phyloP scores from a whole-genome alignment of 2,888 invertebrate genomes.

The Euplexia lucipara region DNA sequence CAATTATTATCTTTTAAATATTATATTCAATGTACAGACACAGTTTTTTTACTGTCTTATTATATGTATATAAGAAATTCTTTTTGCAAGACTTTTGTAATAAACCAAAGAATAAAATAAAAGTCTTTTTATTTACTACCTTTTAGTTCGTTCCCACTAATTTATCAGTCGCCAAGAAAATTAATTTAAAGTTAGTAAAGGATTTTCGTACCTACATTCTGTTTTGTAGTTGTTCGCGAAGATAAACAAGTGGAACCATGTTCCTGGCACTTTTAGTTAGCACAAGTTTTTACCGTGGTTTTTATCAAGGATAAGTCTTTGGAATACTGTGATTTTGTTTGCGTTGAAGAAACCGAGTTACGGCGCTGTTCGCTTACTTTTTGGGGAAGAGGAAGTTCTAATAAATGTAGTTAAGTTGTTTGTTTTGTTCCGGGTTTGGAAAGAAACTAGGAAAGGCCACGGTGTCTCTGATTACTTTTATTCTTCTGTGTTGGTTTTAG shows the following conservation, averaged over 20 bases:
- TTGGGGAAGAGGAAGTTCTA: neutral
- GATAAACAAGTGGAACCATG: slow-evolving; percentile 14
- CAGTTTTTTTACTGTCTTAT: too few species aligned
- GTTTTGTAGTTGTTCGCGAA: neutral
- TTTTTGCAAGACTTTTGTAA: slow-evolving; percentile 10
- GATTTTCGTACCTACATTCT: slow-evolving; percentile 9
- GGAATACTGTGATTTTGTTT: slow-evolving; percentile 37
- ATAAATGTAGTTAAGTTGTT: slow-evolving; percentile 30
- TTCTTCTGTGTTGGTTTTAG: neutral
- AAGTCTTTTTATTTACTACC: slow-evolving; percentile 5
- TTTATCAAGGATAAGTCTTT: slow-evolving; percentile 20
- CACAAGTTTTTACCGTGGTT: slow-evolving; percentile 17
- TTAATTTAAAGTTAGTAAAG: slow-evolving; percentile 13
- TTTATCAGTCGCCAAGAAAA: slow-evolving; percentile 10
- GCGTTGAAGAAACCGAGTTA: slow-evolving; percentile 17
- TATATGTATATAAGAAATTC: too few species aligned
- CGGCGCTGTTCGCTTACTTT: slow-evolving; percentile 7
- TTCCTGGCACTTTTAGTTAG: slow-evolving; percentile 8
- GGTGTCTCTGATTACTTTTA: neutral
- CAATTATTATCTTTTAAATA: too few species aligned
- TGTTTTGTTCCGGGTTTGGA: neutral
- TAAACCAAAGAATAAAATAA: neutral
- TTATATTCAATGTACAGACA: too few species aligned
- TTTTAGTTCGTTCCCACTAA: neutral
- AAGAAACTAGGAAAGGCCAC: neutral